phyloP scores from a whole-genome alignment of 1,140 invertebrate genomes.

The Lepidurus apus region DNA sequence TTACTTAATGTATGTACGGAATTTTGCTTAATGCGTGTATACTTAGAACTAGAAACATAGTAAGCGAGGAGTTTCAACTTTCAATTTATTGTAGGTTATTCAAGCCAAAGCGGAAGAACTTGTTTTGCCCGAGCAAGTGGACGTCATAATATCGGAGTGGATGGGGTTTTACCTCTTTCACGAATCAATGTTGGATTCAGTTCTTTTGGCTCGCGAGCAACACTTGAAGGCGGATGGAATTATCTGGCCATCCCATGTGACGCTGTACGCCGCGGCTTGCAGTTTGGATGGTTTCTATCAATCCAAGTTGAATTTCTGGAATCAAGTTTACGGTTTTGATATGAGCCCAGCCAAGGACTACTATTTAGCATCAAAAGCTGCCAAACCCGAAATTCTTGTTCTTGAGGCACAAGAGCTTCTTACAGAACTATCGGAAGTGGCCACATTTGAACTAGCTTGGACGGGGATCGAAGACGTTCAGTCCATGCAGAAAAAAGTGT shows the following conservation, averaged over 20 bases:
- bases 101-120: constrained; percentile 63
- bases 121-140: constrained; percentile 66
- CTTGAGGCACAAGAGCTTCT: constrained; percentile 45
- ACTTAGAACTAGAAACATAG: neutral
- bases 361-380: constrained; percentile 41
- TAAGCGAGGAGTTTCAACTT: constrained; percentile 2
- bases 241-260: constrained; percentile 46
- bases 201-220: constrained; percentile 83
- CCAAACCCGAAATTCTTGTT: constrained; percentile 40
- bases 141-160: constrained; percentile 98
- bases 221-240: constrained; percentile 63
- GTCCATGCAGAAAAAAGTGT: constrained; percentile 41
- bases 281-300: constrained; percentile 55
- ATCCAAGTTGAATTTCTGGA: constrained; percentile 54
- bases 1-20: neutral
- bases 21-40: neutral
- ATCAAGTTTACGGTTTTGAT: constrained; percentile 61
- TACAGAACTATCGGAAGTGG: constrained; percentile 44
- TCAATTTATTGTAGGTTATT: constrained; percentile 46
- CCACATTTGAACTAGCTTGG: constrained; percentile 43
- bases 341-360: constrained; percentile 55
- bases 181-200: constrained; percentile 94
- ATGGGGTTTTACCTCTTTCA: constrained; percentile 99
- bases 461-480: constrained; percentile 41
- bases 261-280: constrained; percentile 58